Evolutionary conservation across 2,888 invertebrate species (phyloP), one percentile per base, ranked within the genome.

Genomic region (Esperia sulphurella): DNA sequence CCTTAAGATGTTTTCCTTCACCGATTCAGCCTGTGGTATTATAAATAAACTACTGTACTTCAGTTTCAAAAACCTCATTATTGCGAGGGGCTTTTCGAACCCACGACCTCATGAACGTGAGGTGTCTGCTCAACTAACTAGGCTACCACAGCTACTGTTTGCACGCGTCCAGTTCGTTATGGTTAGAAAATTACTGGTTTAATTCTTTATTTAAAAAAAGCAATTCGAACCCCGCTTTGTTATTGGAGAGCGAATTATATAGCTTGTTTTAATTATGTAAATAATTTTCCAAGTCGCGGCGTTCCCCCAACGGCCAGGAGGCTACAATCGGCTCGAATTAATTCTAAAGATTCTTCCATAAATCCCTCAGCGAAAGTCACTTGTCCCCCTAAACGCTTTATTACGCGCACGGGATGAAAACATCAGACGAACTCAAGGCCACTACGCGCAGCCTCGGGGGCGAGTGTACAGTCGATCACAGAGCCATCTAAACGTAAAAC

Each of bases 331-430:
- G 65, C 52, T 55, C 71, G 79, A 83, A 87, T 85, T 87, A 88
- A 86, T 87, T 82, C 73, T 74, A 71, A 74, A 83, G 82, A 84
- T 81, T 83, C 75, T 66, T 68, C 67, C 74, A 86, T 85, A 86
- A 88, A 88, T 88, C 86, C 80, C 81, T 80, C 74, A 76, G 76
- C 76, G 79, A 78, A 80, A 85, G 83, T 83, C 83, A 78, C 79
- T 79, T 71, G 78, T 73, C 67, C 43, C 84, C 83, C 79, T 87
- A 85, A 87, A 84, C 81, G 83, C 75, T 87, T 87, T 88, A 88
- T 84, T 87, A 86, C 85, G 79, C 85, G 70, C 81, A 69, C 79
- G 81, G 78, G 85, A 88, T 87, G 84, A 85, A 87, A 87, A 85
- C 85, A 87, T 88, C 83, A 83, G 79, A 78, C 72, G 61, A 70